Percentiles rank a stretch among this genome's conserved stretches.
These are phyloP conservation scores for Cataglyphis albicans DNA, from an alignment of 2,888 invertebrate genomes.

Conservation along the genomic window DNA sequence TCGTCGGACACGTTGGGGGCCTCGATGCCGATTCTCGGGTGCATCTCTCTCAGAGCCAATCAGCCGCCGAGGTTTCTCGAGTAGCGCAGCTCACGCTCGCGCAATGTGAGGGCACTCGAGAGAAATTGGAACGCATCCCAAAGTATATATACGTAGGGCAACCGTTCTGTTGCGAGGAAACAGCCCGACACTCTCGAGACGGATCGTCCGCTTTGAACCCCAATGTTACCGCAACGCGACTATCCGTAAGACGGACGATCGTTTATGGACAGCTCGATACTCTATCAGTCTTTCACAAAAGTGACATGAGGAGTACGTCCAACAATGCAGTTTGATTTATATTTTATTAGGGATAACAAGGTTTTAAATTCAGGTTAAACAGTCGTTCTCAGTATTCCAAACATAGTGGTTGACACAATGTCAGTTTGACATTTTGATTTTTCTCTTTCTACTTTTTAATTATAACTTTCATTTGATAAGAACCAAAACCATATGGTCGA, in stretches of 20 bases:
- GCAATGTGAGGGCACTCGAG: conserved; percentile 56
- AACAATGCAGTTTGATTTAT: conserved; percentile 1
- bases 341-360: background rate
- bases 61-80: conserved; percentile 58
- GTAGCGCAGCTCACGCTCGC: conserved; percentile 47
- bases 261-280: conserved; percentile 49
- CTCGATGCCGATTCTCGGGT: conserved; percentile 56
- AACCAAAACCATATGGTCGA: too few relatives aligned
- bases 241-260: conserved; percentile 53
- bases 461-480: too few relatives aligned
- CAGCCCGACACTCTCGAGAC: conserved; percentile 59
- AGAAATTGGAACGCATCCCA: conserved; percentile 67
- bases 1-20: conserved; percentile 32
- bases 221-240: conserved; percentile 49
- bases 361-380: background rate
- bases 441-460: too few relatives aligned
- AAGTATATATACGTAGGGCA: conserved; percentile 59
- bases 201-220: conserved; percentile 62
- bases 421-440: too few relatives aligned
- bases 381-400: too few relatives aligned
- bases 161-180: conserved; percentile 42
- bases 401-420: too few relatives aligned
- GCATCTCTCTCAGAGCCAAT: conserved; percentile 60
- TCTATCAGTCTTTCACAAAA: conserved; percentile 49
- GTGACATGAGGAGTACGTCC: conserved; percentile 16